Evolutionary conservation across 2,113 vertebrate species (phyloP), one percentile per base, ranked within the genome.

Genomic region (Phaetusa simplex): DNA sequence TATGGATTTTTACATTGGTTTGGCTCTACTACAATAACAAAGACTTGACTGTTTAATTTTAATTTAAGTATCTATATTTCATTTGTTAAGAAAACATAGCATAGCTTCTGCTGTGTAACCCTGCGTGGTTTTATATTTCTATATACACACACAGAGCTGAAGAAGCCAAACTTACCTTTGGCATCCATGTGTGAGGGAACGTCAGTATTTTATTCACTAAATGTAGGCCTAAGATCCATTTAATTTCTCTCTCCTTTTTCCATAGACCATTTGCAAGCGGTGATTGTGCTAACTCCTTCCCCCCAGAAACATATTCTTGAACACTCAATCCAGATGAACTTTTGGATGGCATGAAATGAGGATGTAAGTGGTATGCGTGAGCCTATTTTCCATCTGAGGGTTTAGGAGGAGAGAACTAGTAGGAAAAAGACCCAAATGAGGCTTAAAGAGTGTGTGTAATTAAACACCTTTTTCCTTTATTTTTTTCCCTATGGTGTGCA

Each of bases 1-100:
- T 97, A 53, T 87, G 80, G 74, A 93, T 82, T 94, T 96, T 96
- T 82, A 94, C 52, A 93, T 58, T 81, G 12, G n/a, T 95, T 95
- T 86, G 86, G 80, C 77, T 97, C 73, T 93, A 58, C 84, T 96
- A 79, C 38, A 94, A 95, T 86, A 91, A 86, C 96, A 95, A 93
- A 84, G 40, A 83, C 83, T 78, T 90, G 71, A 86, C 32, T 94
- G 67, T 95, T 96, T 95, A 72, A 95, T 93, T 96, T 96, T 77
- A 71, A 86, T 95, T 74, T 93, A 93, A 96, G 86, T 96, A 86
- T 72, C 90, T 94, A 47, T 91, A 91, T 96, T 95, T 95, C 85
- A 84, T 96, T 92, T 96, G 80, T 90, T 61, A 64, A 97, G 90
- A 38, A 92, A 94, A 92, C 58, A 32, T 38, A 64, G 38, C 77